Conservation (phyloP, 2,797 vertebrate species). For the Strix occidentalis region DNA sequence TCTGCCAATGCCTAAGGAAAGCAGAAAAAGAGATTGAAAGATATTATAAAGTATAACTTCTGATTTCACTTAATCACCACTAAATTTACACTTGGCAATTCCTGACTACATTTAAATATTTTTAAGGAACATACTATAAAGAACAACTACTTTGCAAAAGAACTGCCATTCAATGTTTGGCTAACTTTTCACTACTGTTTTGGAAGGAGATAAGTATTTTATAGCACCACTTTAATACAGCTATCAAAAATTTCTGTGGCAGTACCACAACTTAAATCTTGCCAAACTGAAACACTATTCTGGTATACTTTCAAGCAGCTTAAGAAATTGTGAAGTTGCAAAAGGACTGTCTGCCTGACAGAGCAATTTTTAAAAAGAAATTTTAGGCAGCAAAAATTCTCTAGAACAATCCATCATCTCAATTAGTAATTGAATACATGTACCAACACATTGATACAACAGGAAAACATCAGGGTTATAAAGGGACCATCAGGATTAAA, state of each 20-base stretch:
- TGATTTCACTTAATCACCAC: not conserved
- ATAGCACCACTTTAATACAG: not conserved
- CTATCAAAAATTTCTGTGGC: conserved; percentile 1
- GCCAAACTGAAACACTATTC: not conserved
- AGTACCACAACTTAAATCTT: not conserved
- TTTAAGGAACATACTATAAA: not conserved
- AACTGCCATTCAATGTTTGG: not conserved
- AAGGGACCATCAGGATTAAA: not conserved
- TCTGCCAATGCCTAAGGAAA: conserved; percentile 5
- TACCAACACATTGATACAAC: not conserved
- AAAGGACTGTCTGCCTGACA: not conserved
- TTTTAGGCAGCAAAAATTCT: not conserved
- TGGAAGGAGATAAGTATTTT: conserved; percentile 15
- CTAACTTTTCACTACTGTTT: conserved; percentile 4
- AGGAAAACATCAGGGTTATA: not conserved
- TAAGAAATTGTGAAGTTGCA: not conserved
- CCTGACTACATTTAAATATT: not conserved
- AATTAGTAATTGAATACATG: not conserved
- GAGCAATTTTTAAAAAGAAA: not conserved
- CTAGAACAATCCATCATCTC: not conserved
- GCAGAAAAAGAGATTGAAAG: not conserved
- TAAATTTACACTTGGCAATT: not conserved
- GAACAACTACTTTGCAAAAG: not conserved
- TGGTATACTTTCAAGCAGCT: not conserved
- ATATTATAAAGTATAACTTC: not conserved